A percentile compares a stretch with the other conserved stretches of the same genome.
Conservation (phyloP, 2,888 invertebrate species). For the Sphinx pinastri region DNA sequence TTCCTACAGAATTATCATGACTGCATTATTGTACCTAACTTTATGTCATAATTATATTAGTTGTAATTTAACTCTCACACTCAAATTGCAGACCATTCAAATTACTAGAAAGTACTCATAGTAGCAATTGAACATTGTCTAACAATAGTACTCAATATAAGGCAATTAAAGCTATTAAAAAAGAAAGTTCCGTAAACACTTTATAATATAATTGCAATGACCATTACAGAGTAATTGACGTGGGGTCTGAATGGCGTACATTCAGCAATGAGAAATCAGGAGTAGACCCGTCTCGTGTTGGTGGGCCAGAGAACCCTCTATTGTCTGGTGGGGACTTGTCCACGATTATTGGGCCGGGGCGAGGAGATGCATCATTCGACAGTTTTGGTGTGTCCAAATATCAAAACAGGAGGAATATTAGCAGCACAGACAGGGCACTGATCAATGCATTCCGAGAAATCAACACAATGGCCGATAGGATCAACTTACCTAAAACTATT, state of each 20-base stretch:
- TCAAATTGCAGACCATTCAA: too few relatives aligned
- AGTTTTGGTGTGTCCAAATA: constrained; percentile 92
- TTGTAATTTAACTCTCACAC: too few relatives aligned
- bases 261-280: constrained; percentile 99
- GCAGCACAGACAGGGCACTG: constrained; percentile 96
- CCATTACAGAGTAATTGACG: constrained; percentile 95
- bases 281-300: constrained; percentile 99
- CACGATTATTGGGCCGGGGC: constrained; percentile 94
- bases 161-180: too few relatives aligned
- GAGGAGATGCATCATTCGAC: constrained; percentile 94
- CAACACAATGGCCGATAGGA: constrained; percentile 98
- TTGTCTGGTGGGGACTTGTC: constrained; percentile 98
- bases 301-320: constrained; percentile 99
- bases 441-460: constrained; percentile 99
- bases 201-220: not conserved
- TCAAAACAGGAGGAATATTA: constrained; percentile 91
- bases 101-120: too few relatives aligned
- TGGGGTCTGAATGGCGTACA: constrained; percentile 99
- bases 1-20: too few relatives aligned
- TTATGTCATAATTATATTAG: too few relatives aligned
- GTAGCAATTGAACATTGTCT: too few relatives aligned
- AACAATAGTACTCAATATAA: too few relatives aligned
- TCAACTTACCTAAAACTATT: constrained; percentile 98
- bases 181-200: not conserved
- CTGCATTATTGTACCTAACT: too few relatives aligned